Base-by-base conservation (phyloP, 1,140 invertebrate species). In the Nephila pilipes region DNA sequence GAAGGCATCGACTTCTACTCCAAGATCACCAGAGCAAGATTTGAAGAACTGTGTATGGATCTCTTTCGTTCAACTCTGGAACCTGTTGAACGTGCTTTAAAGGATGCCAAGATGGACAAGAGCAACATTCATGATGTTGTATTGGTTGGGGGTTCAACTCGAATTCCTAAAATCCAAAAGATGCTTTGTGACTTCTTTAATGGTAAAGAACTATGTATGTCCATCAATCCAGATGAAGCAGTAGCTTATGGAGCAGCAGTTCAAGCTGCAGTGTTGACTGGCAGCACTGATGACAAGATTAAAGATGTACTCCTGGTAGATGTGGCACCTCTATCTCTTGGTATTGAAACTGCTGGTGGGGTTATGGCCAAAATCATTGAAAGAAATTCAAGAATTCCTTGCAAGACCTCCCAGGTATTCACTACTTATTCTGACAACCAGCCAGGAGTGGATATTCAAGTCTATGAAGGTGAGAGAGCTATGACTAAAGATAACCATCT, bases 401-500 rank as follows among this genome's bases (percentile, higher is more conserved):
- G n/a, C n/a, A n/a, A n/a, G n/a, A n/a, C n/a, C 97, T 95, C 95
- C 0, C 98, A 99, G 95, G 99, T 96, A 0, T 96, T 99, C 96
- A 95, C 95, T 3, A 96, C 95, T 8, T 95, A 95, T 85, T 93
- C 95, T 20, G 95, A 96, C 93, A 95, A 95, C 94, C 95, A 96
- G 93, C 94, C 95, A 38, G 96, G 94, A 96, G 98, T 99, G 93
- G 96, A 98, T 93, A 98, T 99, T 95, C 97, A 98, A 95, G 96
- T 97, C 5, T 96, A 95, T 94, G 96, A 96, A 94, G 96, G 96
- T 79, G 96, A 96, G 94, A 95, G 96, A 92, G 96, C 96, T 12
- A 96, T 96, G 96, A 90, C 89, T 6, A 90, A 90, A 63, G 89
- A 90, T 32, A 90, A 90, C 20, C 89, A 90, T 54, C 18, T 90